Percentiles rank a stretch among this genome's conserved stretches.
These are phyloP conservation scores for Perca schrenkii DNA, from an alignment of 2,113 vertebrate species.

Conservation along the genomic window DNA sequence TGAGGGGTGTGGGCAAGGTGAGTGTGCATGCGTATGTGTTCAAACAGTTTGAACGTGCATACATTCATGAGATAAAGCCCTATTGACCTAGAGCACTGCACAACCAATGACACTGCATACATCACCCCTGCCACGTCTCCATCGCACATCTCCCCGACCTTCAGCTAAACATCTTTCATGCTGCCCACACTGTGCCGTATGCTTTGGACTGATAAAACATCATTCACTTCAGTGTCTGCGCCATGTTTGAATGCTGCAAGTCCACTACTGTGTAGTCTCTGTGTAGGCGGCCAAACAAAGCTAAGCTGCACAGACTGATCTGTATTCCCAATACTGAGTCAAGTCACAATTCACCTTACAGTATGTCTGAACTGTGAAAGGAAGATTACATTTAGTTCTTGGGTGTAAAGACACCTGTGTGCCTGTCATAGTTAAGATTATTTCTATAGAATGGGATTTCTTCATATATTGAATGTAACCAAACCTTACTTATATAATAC, in stretches of 20 bases:
- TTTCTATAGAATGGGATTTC: background rate
- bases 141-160: conserved; percentile 48
- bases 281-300: background rate
- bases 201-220: conserved; percentile 6
- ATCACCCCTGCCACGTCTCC: conserved; percentile 38
- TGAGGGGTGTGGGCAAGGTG: conserved; percentile 21
- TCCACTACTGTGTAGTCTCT: background rate
- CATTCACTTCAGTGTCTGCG: background rate
- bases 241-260: background rate
- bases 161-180: conserved; percentile 42
- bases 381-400: background rate
- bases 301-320: background rate
- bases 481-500: background rate
- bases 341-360: background rate
- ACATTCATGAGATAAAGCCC: conserved; percentile 36
- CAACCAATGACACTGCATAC: conserved; percentile 26
- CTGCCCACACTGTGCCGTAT: conserved; percentile 5
- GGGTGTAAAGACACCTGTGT: background rate
- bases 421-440: background rate
- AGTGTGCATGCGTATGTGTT: background rate
- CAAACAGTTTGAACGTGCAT: conserved; percentile 2
- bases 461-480: background rate
- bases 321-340: background rate
- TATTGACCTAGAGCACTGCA: conserved; percentile 53
- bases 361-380: background rate